These are phyloP conservation scores for Osmerus eperlanus DNA, from an alignment of 2,113 vertebrate genomes.

Conservation along the genomic window DNA sequence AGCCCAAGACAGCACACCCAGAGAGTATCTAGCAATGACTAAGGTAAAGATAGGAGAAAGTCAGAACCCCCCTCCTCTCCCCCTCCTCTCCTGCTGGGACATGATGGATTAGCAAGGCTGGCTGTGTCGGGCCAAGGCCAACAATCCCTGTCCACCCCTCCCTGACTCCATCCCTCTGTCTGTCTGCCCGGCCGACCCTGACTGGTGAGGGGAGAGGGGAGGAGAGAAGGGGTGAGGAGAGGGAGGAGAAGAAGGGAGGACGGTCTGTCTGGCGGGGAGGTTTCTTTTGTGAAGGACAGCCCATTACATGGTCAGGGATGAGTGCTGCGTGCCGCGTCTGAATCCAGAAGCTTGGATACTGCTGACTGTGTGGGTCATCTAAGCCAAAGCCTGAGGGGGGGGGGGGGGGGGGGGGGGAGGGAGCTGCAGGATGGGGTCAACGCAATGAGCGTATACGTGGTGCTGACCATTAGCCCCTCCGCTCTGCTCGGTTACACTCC, in stretches of 20 bases:
- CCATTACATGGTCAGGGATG: constrained; percentile 40
- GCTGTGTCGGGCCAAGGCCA: neutral
- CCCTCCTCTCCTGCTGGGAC: neutral
- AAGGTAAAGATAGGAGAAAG: too few species aligned
- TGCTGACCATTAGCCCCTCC: constrained; percentile 10
- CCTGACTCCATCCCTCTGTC: neutral
- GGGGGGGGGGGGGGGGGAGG: neutral
- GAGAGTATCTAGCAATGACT: too few species aligned
- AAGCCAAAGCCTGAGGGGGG: too few species aligned
- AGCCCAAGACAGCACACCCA: too few species aligned
- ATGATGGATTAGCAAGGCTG: constrained; percentile 27
- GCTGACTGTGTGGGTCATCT: neutral
- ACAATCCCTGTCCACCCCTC: neutral
- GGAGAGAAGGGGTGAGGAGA: neutral
- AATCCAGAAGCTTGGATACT: neutral
- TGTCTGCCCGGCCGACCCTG: neutral
- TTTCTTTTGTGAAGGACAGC: constrained; percentile 17
- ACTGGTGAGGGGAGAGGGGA: neutral
- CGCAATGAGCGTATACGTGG: neutral
- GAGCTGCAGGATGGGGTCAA: too few species aligned
- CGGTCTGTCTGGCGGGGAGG: neutral
- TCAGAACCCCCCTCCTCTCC: neutral
- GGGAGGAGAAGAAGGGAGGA: too few species aligned
- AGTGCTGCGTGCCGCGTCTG: neutral
- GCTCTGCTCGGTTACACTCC: neutral